These are phyloP conservation scores for Trypoxylon attenuatum DNA, from an alignment of 2,888 invertebrate genomes.

Conservation along the genomic window DNA sequence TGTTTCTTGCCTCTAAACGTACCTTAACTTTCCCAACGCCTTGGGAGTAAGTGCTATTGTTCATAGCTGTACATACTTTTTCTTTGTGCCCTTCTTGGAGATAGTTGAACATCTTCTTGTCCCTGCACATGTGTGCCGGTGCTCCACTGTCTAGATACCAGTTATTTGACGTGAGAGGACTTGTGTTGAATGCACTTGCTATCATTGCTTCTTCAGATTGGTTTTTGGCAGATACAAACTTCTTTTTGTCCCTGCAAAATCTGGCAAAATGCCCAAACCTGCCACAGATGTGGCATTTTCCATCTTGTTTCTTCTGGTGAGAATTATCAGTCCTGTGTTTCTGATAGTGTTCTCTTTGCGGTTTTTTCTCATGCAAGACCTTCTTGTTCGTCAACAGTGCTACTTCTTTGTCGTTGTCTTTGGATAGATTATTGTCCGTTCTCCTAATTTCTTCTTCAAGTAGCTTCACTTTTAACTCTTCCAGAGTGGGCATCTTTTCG, in stretches of 20 bases:
- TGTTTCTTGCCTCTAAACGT: not conserved
- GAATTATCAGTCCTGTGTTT: not conserved
- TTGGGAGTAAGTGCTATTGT: not conserved
- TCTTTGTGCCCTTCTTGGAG: not conserved
- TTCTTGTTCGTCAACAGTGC: not conserved
- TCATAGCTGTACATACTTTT: not conserved
- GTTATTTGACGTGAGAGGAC: not conserved
- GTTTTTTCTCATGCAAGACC: not conserved
- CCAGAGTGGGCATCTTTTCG: constrained; percentile 5
- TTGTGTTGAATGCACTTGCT: not conserved
- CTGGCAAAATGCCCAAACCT: constrained; percentile 9
- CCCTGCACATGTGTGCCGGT: constrained; percentile 1
- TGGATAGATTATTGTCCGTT: not conserved
- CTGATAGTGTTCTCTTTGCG: not conserved
- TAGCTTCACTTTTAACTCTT: constrained; percentile 7
- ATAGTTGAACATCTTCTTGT: not conserved
- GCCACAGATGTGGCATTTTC: constrained; percentile 8
- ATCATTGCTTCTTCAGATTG: constrained; percentile 1
- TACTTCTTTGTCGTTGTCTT: not conserved
- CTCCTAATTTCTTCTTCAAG: constrained; percentile 12
- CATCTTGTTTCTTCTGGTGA: not conserved
- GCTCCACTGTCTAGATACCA: constrained; percentile 12
- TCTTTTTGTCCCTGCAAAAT: not conserved
- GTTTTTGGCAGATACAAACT: not conserved
- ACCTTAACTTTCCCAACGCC: constrained; percentile 3